Evolutionary conservation across 1,140 invertebrate genomes (phyloP), one percentile per base, ranked within the genome.

Genomic region (Probaryconus sp.): DNA sequence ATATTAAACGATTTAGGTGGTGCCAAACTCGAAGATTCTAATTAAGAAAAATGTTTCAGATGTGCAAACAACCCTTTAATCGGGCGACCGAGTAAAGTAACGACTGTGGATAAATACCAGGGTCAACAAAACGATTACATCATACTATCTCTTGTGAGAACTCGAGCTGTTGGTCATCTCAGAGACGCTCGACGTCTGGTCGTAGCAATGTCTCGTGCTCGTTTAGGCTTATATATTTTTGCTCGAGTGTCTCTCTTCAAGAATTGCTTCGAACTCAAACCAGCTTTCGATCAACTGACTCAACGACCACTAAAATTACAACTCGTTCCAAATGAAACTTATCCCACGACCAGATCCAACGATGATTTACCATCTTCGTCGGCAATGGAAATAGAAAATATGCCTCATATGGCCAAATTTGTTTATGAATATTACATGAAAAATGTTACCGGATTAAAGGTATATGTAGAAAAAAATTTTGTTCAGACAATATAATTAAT

Each of bases 61-160:
- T 99, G 98, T 88, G 96, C 94, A 0, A 93, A 93, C 37, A 99
- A 99, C 90, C 96, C 97, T 0, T 89, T 99, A n/a, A 97, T 99
- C 80, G 98, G 98, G 5, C 88, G 92, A 73, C 98, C 98, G 0
- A 92, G 96, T 76, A 99, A 99, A 90, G 95, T 97, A 84, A 94
- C 94, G 0, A 99, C 98, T 4, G 98, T 99, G 6, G 98, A 99
- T 85, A 99, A 99, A 80, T 99, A 98, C 85, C 98, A 99, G 85
- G 98, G 98, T 61, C 98, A 99, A 82, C 98, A 99, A 86, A 99
- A 99, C 87, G 98, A 99, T 87, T 98, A 97, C 80, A 98, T 99
- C 48, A 89, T 99, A 2, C 88, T 99, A 1, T 99, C 98, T 0
- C 87, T 99, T 9, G 98, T 99, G 10, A 91, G 97, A 64, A 99